These are phyloP conservation scores for Pterocles burchelli DNA, from an alignment of 2,113 vertebrate genomes.

Conservation along the genomic window DNA sequence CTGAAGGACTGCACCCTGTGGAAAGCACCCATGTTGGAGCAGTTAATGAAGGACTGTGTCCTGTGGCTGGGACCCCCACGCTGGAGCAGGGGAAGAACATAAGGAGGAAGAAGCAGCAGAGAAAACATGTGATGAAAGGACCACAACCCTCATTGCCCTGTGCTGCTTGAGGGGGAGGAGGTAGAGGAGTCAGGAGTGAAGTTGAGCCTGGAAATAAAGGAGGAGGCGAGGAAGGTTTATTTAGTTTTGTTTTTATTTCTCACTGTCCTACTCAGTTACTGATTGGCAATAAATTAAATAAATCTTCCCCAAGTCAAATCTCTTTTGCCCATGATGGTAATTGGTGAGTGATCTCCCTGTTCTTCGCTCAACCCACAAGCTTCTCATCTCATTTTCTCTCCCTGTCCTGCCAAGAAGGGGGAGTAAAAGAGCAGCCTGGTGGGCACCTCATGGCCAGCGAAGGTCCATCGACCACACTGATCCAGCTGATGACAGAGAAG, in stretches of 20 bases:
- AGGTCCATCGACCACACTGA: neutral
- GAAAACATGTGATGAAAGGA: accelerated
- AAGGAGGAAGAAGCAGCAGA: neutral
- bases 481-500: neutral
- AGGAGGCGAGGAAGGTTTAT: neutral
- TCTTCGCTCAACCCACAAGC: neutral
- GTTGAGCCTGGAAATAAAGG: neutral
- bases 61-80: accelerated
- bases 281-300: neutral
- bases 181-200: neutral
- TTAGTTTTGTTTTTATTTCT: neutral
- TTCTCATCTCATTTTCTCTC: neutral
- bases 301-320: neutral
- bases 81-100: neutral
- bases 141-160: neutral
- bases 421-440: neutral
- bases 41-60: neutral
- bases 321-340: neutral
- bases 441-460: neutral
- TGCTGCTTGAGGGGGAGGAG: accelerated
- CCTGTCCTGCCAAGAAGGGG: neutral
- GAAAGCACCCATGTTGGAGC: neutral
- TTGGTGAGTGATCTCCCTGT: neutral
- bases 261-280: neutral
- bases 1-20: neutral